Evolutionary conservation across 1,140 invertebrate genomes (phyloP), one percentile per base, ranked within the genome.

Genomic region (Idris sp.): DNA sequence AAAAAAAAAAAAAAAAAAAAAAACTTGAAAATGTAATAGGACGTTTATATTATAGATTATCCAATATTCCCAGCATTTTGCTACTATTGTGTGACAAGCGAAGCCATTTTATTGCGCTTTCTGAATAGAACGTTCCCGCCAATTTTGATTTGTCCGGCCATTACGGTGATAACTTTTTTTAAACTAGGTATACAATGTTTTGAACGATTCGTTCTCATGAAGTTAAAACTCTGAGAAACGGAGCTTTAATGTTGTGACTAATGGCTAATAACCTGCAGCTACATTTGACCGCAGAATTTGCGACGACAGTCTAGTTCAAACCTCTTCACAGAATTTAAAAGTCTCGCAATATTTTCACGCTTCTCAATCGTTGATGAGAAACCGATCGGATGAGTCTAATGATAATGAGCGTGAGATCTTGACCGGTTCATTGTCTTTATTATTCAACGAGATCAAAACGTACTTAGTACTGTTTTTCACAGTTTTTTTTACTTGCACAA

Each of bases 361-460:
- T 53, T 54, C 68, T 73, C 40, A 46, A 19, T 49, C 36, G 15
- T 35, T 31, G 62, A 68, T 48, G 54, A 56, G 62, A 62, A 31
- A 9, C 13, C 36, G 16, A 49, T 54, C 35, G 8, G 16, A 64
- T 28, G 51, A 46, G 49, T 11, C 26, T 35, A 59, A n/a, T 35
- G 65, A 67, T 65, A 36, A 67, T 53, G 72, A 84, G 69, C 82
- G 81, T 83, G 82, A 82, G 80, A 83, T 81, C 79, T 49, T 49
- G 46, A 51, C 36, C 19, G 33, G 22, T 30, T 33, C 33, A 31
- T 58, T 72, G 35, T 43, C 18, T 56, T 35, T 74, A 43, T n/a
- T n/a, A n/a, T 64, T 69, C 61, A 56, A 56, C 54, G 56, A 65
- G 58, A 62, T 51, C 67, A 31, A 49, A 69, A 49, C 15, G 30